Base-by-base conservation (phyloP, 2,113 vertebrate genomes). In the Myotis lucifugus region DNA sequence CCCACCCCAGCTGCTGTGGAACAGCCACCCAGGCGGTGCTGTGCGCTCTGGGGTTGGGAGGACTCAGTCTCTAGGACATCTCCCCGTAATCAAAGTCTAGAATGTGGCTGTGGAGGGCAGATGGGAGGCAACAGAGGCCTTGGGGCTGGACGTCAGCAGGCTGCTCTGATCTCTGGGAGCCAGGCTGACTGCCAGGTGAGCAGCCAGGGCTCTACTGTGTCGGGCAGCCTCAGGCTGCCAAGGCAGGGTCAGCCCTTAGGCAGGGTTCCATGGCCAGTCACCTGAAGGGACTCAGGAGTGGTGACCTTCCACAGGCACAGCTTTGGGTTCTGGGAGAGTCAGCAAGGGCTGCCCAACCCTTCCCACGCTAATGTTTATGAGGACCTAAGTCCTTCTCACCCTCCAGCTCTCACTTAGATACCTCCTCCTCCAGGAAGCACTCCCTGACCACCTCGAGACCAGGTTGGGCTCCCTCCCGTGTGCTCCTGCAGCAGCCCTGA, bases 341-440 rank as follows among this genome's bases (percentile, higher is more conserved):
- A 40, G 46, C 37, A 46, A 21, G 32, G 27, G 21, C 59, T 29
- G 3, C 19, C n/a, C 23, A 9, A 21, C 52, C 50, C 37, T 93
- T 69, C 34, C 79, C 40, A 83, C 23, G 32, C 19, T 29, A 34
- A 69, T 12, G 1, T 73, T 6, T 82, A 27, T 37, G 27, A 56
- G 8, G 46, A 64, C 8, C 32, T 12, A 7, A 46, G 18, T 61
- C 27, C 40, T 78, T 1, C 18, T 81, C 6, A 27, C 42, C 25
- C 18, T 25, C 37, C 56, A 76, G 27, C 5, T 82, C 56, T 90
- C 72, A n/a, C n/a, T 70, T 59, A 79, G 29, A 59, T 29, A 9
- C 11, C n/a, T 13, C 56, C 70, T 89, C 84, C 50, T 88, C 59
- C 19, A 32, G 42, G 64, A 93, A 96, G 91, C 66, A 86, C 66